phyloP scores from a whole-genome alignment of 2,888 invertebrate genomes.

The Oasisia sp. region DNA sequence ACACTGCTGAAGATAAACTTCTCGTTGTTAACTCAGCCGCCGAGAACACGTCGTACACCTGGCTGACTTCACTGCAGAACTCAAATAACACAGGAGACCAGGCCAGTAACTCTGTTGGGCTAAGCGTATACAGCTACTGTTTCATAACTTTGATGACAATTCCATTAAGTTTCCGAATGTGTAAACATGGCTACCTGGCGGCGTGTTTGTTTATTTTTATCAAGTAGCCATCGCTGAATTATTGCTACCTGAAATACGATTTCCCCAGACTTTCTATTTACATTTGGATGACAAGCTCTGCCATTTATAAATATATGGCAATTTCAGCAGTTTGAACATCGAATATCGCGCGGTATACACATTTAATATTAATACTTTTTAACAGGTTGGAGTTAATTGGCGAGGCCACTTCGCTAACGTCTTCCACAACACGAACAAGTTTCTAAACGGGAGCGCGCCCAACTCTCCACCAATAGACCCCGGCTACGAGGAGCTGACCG shows the following conservation, averaged over 20 bases:
- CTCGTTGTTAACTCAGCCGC: constrained; percentile 27
- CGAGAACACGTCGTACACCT: constrained; percentile 22
- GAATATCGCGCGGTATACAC: not conserved
- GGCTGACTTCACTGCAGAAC: constrained; percentile 23
- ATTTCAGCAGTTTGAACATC: too few species aligned
- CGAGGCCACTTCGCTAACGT: constrained; percentile 20
- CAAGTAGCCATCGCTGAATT: too few species aligned
- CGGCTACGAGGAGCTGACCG: constrained; percentile 19
- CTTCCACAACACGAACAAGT: not conserved
- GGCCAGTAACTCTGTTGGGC: not conserved
- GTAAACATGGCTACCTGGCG: too few species aligned
- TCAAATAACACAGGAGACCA: not conserved
- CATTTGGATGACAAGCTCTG: too few species aligned
- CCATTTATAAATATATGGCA: too few species aligned
- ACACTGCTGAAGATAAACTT: not conserved
- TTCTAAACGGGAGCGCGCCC: not conserved
- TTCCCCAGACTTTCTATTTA: too few species aligned
- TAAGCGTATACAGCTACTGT: too few species aligned
- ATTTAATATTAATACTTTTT: not conserved
- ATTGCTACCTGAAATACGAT: too few species aligned
- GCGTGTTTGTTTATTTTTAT: too few species aligned
- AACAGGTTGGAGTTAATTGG: not conserved
- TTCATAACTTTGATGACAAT: not conserved
- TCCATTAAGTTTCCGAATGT: too few species aligned
- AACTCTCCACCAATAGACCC: not conserved